phyloP scores from a whole-genome alignment of 2,797 vertebrate species.

The Malurus leucopterus region DNA sequence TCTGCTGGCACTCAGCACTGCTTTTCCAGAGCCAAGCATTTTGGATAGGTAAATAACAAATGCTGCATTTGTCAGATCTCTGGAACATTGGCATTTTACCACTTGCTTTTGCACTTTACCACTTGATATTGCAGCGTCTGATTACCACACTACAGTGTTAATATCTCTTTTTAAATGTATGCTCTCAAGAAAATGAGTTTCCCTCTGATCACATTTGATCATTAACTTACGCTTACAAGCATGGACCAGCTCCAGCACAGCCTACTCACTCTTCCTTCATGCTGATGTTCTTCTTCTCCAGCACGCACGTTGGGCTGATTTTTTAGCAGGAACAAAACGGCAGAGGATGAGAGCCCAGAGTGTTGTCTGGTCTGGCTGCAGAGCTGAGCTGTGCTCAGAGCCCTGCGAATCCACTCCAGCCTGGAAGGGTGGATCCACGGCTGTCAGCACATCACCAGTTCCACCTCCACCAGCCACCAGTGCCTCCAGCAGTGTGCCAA shows the following conservation, averaged over 20 bases:
- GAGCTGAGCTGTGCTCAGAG: accelerated
- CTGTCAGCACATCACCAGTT: background rate
- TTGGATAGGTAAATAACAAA: slow-evolving; percentile 25
- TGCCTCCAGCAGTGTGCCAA: too few species aligned
- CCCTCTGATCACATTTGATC: background rate
- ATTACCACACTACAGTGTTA: background rate
- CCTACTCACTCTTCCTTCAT: background rate
- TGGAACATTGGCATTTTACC: background rate
- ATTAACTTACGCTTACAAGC: background rate
- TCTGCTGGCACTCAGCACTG: background rate
- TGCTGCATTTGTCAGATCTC: background rate
- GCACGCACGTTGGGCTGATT: background rate
- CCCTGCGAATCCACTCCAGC: accelerated
- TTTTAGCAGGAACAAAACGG: background rate
- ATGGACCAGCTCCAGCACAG: background rate
- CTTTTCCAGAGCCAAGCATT: background rate
- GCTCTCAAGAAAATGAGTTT: slow-evolving; percentile 10
- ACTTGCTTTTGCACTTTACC: too few species aligned
- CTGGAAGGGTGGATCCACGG: background rate
- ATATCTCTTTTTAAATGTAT: background rate
- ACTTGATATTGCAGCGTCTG: background rate
- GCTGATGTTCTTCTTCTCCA: background rate
- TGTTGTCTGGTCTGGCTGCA: background rate
- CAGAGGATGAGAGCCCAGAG: background rate
- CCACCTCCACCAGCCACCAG: background rate